phyloP scores from a whole-genome alignment of 2,888 invertebrate species.

The Cyclophora punctaria region DNA sequence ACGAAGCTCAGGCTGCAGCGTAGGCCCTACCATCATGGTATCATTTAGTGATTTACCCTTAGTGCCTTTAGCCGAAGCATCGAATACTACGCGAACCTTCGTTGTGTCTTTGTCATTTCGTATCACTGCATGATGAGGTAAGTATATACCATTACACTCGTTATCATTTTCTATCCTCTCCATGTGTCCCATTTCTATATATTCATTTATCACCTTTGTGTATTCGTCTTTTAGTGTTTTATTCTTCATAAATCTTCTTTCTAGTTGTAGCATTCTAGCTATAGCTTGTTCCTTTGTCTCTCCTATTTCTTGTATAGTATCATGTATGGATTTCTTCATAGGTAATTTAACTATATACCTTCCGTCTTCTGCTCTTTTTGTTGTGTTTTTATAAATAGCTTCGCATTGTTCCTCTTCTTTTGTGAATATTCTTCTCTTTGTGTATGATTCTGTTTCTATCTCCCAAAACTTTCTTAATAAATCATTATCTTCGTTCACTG shows the following conservation, averaged over 20 bases:
- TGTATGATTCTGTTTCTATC: constrained; percentile 14
- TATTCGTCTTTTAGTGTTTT: constrained; percentile 14
- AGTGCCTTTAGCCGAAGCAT: constrained; percentile 8
- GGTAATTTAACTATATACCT: too few species aligned
- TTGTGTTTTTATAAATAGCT: constrained; percentile 8
- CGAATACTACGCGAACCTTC: constrained; percentile 14
- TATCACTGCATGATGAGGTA: constrained; percentile 14
- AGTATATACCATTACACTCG: neutral
- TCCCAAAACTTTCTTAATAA: constrained; percentile 20
- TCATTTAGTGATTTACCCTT: constrained; percentile 6
- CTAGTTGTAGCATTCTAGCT: too few species aligned
- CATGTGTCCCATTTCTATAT: constrained; percentile 13
- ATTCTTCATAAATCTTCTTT: too few species aligned
- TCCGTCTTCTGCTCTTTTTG: constrained; percentile 9
- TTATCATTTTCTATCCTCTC: constrained; percentile 1
- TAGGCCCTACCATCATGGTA: constrained; percentile 4
- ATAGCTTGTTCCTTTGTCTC: too few species aligned
- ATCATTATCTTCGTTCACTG: constrained; percentile 7
- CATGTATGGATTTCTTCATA: too few species aligned
- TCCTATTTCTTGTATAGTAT: too few species aligned
- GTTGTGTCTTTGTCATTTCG: constrained; percentile 10
- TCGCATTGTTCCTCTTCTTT: constrained; percentile 17
- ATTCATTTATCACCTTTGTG: constrained; percentile 20
- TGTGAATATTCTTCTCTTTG: constrained; percentile 6
- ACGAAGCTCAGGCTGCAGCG: constrained; percentile 4